Conservation (phyloP, 1,140 invertebrate genomes). For the Anastatus disparis region DNA sequence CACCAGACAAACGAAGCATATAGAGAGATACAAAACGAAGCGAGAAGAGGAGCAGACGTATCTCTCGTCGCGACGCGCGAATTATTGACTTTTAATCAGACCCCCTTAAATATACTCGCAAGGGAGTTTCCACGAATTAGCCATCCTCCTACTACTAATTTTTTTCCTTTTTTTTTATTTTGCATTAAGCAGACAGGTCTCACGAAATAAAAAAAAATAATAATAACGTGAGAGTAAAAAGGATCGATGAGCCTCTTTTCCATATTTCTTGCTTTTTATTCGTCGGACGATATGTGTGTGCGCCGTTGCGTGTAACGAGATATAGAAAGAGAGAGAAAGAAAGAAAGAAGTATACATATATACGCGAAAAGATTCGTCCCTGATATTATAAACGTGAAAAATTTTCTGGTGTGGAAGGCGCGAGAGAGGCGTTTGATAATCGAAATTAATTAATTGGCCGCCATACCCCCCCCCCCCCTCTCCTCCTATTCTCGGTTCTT, state of each 20-base stretch:
- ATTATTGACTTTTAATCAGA: conserved; percentile 15
- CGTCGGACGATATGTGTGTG: background rate
- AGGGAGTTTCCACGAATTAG: background rate
- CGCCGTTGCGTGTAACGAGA: conserved; percentile 26
- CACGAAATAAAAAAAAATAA: background rate
- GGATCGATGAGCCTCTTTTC: conserved; percentile 19
- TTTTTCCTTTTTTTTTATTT: no score
- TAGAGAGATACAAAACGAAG: no score
- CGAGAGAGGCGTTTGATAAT: conserved; percentile 44
- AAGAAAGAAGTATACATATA: background rate
- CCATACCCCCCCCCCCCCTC: conserved; percentile 27
- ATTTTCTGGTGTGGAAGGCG: conserved; percentile 47
- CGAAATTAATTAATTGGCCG: conserved; percentile 54
- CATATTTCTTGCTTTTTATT: background rate
- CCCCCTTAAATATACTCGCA: background rate
- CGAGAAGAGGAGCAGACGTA: background rate
- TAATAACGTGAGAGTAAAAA: background rate
- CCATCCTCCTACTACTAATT: background rate
- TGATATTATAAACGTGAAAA: conserved; percentile 44
- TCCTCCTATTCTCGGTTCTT: background rate
- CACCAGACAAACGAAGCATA: no score
- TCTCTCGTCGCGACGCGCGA: background rate
- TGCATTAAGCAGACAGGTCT: no score
- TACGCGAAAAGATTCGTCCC: no score
- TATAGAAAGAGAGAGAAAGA: conserved; percentile 30